phyloP scores from a whole-genome alignment of 1,140 invertebrate species.

The Scaptomyza montana region DNA sequence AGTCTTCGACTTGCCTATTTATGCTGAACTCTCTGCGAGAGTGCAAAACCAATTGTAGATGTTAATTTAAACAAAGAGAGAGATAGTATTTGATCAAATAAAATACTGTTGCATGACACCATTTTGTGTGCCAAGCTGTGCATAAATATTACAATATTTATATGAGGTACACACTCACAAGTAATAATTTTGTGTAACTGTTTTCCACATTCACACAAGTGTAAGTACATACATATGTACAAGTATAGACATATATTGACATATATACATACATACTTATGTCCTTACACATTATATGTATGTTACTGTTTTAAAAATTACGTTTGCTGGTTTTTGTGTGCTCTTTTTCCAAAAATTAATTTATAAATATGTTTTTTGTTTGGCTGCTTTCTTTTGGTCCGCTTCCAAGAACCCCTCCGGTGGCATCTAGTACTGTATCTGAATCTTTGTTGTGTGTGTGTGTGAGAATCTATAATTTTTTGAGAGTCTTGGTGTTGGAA shows the following conservation, averaged over 20 bases:
- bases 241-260: no score
- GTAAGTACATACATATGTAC: slow-evolving; percentile 4
- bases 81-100: no score
- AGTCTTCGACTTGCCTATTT: no score
- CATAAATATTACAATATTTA: slow-evolving; percentile 12
- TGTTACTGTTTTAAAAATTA: slow-evolving; percentile 6
- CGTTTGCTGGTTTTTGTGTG: slow-evolving; percentile 4
- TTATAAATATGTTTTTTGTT: slow-evolving; percentile 5
- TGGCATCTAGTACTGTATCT: not conserved
- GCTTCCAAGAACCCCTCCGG: not conserved
- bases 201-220: slow-evolving; percentile 10
- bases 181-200: not conserved
- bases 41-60: no score
- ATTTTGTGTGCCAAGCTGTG: not conserved
- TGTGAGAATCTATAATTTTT: not conserved
- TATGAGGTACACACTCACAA: slow-evolving; percentile 15
- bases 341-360: slow-evolving; percentile 7
- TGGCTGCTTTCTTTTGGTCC: slow-evolving; percentile 8
- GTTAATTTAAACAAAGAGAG: no score
- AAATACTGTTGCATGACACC: no score
- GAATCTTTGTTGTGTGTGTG: not conserved
- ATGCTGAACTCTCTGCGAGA: no score
- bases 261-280: not conserved
- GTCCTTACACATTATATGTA: not conserved
- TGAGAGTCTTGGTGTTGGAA: slow-evolving; percentile 15